These are phyloP conservation scores for Malacoctenus gilli DNA, from an alignment of 2,797 vertebrate genomes.

Conservation along the genomic window DNA sequence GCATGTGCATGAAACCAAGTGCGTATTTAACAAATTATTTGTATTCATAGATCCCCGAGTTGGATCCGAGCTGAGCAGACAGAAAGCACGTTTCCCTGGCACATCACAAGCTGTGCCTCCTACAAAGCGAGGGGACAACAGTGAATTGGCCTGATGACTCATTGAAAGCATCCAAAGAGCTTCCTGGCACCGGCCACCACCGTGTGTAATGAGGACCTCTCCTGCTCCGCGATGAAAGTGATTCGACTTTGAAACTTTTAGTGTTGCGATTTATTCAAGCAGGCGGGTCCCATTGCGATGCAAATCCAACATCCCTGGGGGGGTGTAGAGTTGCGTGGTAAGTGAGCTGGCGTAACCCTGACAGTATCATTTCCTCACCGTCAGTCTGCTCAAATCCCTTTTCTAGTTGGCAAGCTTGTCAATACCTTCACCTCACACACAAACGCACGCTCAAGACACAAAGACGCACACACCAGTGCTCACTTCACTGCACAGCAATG, in stretches of 20 bases:
- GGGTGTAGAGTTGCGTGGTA: constrained; percentile 38
- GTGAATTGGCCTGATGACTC: constrained; percentile 23
- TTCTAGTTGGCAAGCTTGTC: constrained; percentile 66
- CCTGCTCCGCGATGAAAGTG: constrained; percentile 15
- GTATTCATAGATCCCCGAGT: constrained; percentile 19
- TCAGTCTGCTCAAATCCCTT: constrained; percentile 62
- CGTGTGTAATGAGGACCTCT: constrained; percentile 17
- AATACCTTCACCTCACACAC: constrained; percentile 59
- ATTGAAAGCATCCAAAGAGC: constrained; percentile 26
- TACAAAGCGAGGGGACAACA: constrained; percentile 21
- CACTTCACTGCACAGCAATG: constrained; percentile 47
- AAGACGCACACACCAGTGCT: constrained; percentile 40
- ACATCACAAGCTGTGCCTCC: constrained; percentile 4
- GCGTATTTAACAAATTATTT: constrained; percentile 33
- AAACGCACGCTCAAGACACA: background rate
- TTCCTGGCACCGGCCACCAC: constrained; percentile 12
- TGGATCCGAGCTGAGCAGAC: constrained; percentile 16
- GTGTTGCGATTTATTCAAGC: constrained; percentile 27
- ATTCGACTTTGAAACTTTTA: constrained; percentile 51
- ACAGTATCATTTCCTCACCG: constrained; percentile 62
- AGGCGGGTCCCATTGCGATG: constrained; percentile 36
- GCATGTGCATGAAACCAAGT: constrained; percentile 21
- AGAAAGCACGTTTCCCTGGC: constrained; percentile 17
- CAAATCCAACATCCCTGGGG: constrained; percentile 47
- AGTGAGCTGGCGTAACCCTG: constrained; percentile 60